phyloP scores from a whole-genome alignment of 2,113 vertebrate species.

The Budorcas taxicolor region DNA sequence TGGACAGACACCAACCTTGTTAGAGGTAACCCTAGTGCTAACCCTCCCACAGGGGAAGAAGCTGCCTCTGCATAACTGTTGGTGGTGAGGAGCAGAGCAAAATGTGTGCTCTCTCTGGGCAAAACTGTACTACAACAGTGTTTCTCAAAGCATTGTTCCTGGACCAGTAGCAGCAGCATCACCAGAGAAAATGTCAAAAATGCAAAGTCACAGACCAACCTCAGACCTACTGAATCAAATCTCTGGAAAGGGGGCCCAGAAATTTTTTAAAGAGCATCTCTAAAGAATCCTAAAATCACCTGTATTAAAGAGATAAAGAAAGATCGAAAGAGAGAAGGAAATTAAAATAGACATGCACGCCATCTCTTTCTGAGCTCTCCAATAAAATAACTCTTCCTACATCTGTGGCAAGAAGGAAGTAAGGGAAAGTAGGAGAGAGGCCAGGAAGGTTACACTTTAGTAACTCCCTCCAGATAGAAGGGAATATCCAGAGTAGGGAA shows the following conservation, averaged over 20 bases:
- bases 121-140: neutral
- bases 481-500: neutral
- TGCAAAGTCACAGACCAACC: neutral
- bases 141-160: neutral
- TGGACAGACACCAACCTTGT: neutral
- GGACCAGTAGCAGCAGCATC: neutral
- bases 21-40: neutral
- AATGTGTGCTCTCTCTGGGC: neutral
- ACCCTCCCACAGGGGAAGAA: accelerated
- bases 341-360: accelerated
- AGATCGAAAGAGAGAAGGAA: neutral
- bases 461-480: neutral
- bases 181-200: neutral
- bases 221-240: neutral
- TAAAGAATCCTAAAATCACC: neutral
- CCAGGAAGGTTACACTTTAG: neutral
- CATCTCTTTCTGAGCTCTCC: neutral
- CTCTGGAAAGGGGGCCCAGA: neutral
- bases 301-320: neutral
- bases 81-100: neutral
- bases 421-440: accelerated
- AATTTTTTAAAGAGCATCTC: neutral
- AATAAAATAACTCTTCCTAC: neutral
- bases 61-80: neutral
- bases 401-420: neutral